Base-by-base conservation (phyloP, 1,140 invertebrate species). In the Drosophila pectinifera region DNA sequence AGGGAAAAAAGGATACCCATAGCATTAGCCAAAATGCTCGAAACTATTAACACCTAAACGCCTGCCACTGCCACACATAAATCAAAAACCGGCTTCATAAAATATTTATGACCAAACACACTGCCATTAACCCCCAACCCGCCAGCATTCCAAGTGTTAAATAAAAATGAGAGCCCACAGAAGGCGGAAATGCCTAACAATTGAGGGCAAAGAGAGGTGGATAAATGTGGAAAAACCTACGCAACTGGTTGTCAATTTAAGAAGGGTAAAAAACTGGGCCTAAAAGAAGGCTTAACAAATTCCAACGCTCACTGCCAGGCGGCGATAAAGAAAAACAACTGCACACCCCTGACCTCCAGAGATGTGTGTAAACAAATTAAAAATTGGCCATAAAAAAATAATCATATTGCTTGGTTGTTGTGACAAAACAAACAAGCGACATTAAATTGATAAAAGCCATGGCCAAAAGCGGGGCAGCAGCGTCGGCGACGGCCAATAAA, bases 321-420 rank as follows among this genome's bases (percentile, higher is more conserved):
- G 46, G 20, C 79, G 83, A 88, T 88, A 82, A 72, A 58, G 34
- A 10, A 64, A 28, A 31, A n/a, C 58, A 8, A 18, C 13, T 7
- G 24, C 26, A 8, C 13, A 20, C 57, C n/a, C 14, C n/a, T 22
- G 7, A 18, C 28, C 24, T 41, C 62, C 42, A 36, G 13, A 51
- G 65, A 80, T 70, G 72, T 89, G 77, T 84, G 80, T 78, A 89
- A 89, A 89, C 84, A 89, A 89, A 89, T 89, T 89, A 89, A 89
- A 89, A 89, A 76, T 84, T 89, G 65, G 65, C 31, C 80, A 80
- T 89, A 89, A 89, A 89, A 88, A 89, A 77, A 88, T 89, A 88
- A 88, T 86, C 83, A 86, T 88, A 75, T 79, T 86, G 83, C 80
- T n/a, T n/a, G 58, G 83, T 61, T 51, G 31, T 22, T 34, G 76